A percentile compares a stretch with the other conserved stretches of the same genome.
Evolutionary conservation across 2,113 vertebrate species (phyloP).

Genomic region (Xiphophorus couchianus): DNA sequence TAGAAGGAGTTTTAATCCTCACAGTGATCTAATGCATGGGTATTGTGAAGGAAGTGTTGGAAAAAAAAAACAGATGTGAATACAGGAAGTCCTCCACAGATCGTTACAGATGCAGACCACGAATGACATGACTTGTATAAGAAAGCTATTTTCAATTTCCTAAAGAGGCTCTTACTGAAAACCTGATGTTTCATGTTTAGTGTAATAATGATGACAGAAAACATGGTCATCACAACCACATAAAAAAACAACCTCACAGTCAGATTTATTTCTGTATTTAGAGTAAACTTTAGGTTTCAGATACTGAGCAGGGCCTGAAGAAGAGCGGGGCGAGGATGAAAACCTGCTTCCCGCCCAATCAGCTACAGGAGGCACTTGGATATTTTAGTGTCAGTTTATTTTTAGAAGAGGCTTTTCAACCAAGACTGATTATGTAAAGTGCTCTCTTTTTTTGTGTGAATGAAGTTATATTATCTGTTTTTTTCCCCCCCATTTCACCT

Average conservation of each 20-base stretch:
- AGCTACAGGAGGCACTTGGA: conserved; percentile 22
- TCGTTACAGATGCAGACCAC: not conserved
- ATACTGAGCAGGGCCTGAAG: conserved; percentile 50
- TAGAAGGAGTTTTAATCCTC: not conserved
- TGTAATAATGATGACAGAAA: conserved; percentile 13
- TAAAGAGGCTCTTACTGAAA: not conserved
- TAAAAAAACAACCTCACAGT: conserved; percentile 23
- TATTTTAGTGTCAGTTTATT: conserved; percentile 29
- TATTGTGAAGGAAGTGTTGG: not conserved
- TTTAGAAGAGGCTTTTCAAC: conserved; percentile 16
- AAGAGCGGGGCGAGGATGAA: conserved; percentile 35
- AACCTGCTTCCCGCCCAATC: conserved; percentile 22
- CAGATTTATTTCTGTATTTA: conserved; percentile 23
- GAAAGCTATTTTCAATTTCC: not conserved
- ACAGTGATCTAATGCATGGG: too few relatives aligned
- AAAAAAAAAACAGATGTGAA: conserved; percentile 9
- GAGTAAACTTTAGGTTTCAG: conserved; percentile 55
- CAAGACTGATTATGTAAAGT: too few relatives aligned
- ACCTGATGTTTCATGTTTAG: conserved; percentile 2
- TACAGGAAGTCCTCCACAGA: not conserved
- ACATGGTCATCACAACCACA: conserved; percentile 33
- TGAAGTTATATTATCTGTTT: too few relatives aligned
- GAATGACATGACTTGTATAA: not conserved
- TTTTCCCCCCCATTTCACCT: too few relatives aligned
- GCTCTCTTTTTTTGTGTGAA: too few relatives aligned